A percentile compares a stretch with the other conserved stretches of the same genome.
Evolutionary conservation across 2,797 vertebrate genomes (phyloP).

Genomic region (Pseudochaenichthys georgianus): DNA sequence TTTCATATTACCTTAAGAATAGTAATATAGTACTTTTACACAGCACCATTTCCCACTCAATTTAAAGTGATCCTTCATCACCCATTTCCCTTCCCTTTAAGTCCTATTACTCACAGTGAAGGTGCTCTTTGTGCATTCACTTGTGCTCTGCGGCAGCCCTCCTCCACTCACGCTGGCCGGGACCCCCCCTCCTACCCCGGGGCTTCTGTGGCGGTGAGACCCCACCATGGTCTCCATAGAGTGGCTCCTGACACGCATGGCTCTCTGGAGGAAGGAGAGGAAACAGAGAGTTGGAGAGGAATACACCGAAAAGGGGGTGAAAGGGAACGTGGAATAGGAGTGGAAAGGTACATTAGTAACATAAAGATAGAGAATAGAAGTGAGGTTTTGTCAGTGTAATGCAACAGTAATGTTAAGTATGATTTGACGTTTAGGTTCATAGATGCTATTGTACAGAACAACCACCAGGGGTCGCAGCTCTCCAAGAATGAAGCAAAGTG

Average conservation of each 20-base stretch:
- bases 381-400: background rate
- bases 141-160: slow-evolving; percentile 90
- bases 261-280: slow-evolving; percentile 85
- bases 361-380: background rate
- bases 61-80: background rate
- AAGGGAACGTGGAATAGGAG: background rate
- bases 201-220: slow-evolving; percentile 90
- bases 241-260: slow-evolving; percentile 96
- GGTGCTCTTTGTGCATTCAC: slow-evolving; percentile 94
- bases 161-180: slow-evolving; percentile 95
- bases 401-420: background rate
- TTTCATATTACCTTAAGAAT: background rate
- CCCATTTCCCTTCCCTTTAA: background rate
- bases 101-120: slow-evolving; percentile 90
- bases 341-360: background rate
- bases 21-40: background rate
- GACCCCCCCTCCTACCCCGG: slow-evolving; percentile 84
- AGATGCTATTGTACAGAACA: background rate
- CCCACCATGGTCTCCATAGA: slow-evolving; percentile 99
- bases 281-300: slow-evolving; percentile 5
- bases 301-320: background rate
- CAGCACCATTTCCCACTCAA: background rate
- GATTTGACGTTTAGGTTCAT: background rate
- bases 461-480: slow-evolving; percentile 56
- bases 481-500: slow-evolving; percentile 13